Conservation (phyloP, 2,888 invertebrate species). For the Teleogryllus oceanicus region DNA sequence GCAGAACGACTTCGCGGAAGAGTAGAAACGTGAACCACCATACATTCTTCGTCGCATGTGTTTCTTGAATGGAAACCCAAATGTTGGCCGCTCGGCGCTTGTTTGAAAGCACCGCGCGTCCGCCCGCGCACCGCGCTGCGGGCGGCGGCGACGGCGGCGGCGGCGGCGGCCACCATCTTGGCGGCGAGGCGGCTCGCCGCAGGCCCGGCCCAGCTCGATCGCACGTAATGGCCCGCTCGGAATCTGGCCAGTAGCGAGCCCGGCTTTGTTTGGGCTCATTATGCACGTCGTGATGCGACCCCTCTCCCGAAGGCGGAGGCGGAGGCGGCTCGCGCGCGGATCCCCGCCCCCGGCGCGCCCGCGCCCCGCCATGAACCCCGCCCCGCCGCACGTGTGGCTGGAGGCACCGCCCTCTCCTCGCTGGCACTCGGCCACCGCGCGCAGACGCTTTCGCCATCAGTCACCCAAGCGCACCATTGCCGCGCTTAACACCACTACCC, state of each 20-base stretch:
- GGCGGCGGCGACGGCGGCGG: background rate
- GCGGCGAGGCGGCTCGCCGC: background rate
- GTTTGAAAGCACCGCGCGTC: background rate
- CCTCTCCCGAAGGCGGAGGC: background rate
- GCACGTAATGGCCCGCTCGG: slow-evolving; percentile 4
- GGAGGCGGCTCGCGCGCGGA: no score
- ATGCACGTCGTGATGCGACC: slow-evolving; percentile 8
- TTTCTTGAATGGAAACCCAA: no score
- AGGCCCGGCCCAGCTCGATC: background rate
- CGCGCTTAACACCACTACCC: no score
- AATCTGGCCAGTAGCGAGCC: slow-evolving; percentile 18
- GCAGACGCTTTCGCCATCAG: no score
- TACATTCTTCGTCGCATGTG: no score
- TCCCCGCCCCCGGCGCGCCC: background rate
- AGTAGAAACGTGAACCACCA: no score
- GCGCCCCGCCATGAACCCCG: background rate
- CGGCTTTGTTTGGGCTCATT: slow-evolving; percentile 10
- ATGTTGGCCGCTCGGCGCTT: background rate
- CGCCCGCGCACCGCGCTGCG: background rate
- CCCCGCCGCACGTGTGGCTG: background rate
- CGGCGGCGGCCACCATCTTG: background rate
- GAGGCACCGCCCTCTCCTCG: no score
- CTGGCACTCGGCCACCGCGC: no score
- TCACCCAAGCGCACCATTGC: no score
- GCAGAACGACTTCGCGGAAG: no score